Evolutionary conservation across 2,113 vertebrate genomes (phyloP).

Genomic region (Crotalus helleri): DNA sequence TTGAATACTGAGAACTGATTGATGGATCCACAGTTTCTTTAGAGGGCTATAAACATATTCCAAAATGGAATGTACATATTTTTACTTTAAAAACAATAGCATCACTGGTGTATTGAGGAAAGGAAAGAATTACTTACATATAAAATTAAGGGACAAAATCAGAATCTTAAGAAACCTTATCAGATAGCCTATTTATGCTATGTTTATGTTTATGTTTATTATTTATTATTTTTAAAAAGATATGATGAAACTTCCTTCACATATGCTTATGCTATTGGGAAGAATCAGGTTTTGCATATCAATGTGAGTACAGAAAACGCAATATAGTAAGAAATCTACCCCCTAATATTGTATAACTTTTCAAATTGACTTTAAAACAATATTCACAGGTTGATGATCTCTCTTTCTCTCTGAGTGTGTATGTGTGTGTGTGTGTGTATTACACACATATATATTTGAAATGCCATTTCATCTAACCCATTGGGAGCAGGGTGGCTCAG

Average conservation of each 20-base stretch:
- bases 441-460: neutral
- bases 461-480: neutral
- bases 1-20: constrained; percentile 79
- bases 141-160: constrained; percentile 4
- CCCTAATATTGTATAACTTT: neutral
- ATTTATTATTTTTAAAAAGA: neutral
- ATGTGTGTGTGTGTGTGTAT: too few relatives aligned
- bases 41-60: constrained; percentile 67
- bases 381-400: neutral
- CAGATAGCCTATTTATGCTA: neutral
- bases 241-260: neutral
- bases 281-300: neutral
- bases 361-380: neutral
- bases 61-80: constrained; percentile 39
- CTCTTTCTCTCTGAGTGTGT: neutral
- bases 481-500: neutral
- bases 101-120: neutral
- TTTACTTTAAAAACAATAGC: neutral
- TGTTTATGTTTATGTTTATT: neutral
- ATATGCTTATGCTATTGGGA: neutral
- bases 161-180: constrained; percentile 2
- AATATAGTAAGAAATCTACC: neutral
- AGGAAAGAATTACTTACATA: constrained; percentile 12
- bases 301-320: neutral
- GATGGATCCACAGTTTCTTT: constrained; percentile 75